Evolutionary conservation across 1,140 invertebrate species (phyloP).

Genomic region (Himalopsyche phryganea): DNA sequence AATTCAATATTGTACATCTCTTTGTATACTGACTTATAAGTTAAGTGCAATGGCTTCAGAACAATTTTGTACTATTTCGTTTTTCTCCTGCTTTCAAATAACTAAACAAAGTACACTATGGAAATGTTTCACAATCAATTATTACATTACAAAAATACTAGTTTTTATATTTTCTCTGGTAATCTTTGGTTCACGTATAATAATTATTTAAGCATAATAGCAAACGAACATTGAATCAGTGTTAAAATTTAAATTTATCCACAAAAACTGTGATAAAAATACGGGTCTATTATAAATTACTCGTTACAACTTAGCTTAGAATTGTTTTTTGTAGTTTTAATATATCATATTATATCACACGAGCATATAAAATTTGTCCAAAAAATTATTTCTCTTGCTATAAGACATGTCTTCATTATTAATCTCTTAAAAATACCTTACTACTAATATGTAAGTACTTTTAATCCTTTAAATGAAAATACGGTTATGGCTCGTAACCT

Average conservation of each 20-base stretch:
- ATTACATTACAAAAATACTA: slow-evolving; percentile 34
- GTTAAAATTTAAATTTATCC: slow-evolving; percentile 26
- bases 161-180: slow-evolving; percentile 25
- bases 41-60: slow-evolving; percentile 33
- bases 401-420: slow-evolving; percentile 26
- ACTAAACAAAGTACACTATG: slow-evolving; percentile 26
- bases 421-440: slow-evolving; percentile 3
- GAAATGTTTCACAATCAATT: slow-evolving; percentile 13
- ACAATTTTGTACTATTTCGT: slow-evolving; percentile 34
- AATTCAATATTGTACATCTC: slow-evolving; percentile 33
- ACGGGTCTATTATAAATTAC: slow-evolving; percentile 25
- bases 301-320: slow-evolving; percentile 30
- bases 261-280: slow-evolving; percentile 35
- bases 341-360: slow-evolving; percentile 33
- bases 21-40: slow-evolving; percentile 35
- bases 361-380: slow-evolving; percentile 35
- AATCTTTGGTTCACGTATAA: slow-evolving; percentile 27
- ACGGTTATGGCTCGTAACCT: no score
- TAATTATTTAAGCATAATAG: slow-evolving; percentile 30
- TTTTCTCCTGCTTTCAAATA: slow-evolving; percentile 16
- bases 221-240: slow-evolving; percentile 31
- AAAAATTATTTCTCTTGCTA: slow-evolving; percentile 33
- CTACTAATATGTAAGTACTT: not conserved
- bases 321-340: slow-evolving; percentile 30
- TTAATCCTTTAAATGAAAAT: not conserved